Evolutionary conservation across 2,797 vertebrate species (phyloP), one percentile per base, ranked within the genome.

Genomic region (Anas georgica): DNA sequence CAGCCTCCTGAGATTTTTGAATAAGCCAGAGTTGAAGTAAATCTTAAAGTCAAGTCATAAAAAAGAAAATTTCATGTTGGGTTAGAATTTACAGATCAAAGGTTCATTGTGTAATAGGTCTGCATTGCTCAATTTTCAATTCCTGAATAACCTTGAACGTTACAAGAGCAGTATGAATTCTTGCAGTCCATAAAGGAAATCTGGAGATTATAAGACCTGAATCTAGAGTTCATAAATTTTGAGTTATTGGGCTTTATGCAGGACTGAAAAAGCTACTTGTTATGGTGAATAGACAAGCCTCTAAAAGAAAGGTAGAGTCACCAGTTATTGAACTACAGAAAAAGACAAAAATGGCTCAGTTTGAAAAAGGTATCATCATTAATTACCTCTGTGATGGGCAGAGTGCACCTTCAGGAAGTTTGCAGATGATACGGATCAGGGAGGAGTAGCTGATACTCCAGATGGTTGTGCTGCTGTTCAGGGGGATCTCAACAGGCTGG

Each of bases 81-180:
- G 37, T 77, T 92, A 79, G 73, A 58, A 94, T 96, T 96, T 91
- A 69, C 39, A 90, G 93, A 94, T 95, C 93, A 91, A 90, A 93
- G 70, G 50, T 90, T 90, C 45, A 41, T 95, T 95, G 91, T 96
- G 81, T 94, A 95, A 94, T 92, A 84, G 50, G 58, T 83, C 66
- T 83, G 28, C 28, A 26, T 94, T 94, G 83, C 74, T 79, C 82
- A 92, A 22, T 94, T 90, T 95, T 82, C 60, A 88, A 58, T 96
- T 97, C 83, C 80, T 95, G 70, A 86, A 74, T 93, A 92, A 81
- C 26, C 84, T 66, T 59, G 25, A 80, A 28, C 52, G 10, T 77
- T 91, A 62, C 17, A 85, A 84, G 80, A 91, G 29, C 88, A 70
- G 56, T 68, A 76, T 52, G 88, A 90, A 37, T 83, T 96, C 70